Conservation (phyloP, 1,140 invertebrate genomes). For the Hycleus phaleratus region DNA sequence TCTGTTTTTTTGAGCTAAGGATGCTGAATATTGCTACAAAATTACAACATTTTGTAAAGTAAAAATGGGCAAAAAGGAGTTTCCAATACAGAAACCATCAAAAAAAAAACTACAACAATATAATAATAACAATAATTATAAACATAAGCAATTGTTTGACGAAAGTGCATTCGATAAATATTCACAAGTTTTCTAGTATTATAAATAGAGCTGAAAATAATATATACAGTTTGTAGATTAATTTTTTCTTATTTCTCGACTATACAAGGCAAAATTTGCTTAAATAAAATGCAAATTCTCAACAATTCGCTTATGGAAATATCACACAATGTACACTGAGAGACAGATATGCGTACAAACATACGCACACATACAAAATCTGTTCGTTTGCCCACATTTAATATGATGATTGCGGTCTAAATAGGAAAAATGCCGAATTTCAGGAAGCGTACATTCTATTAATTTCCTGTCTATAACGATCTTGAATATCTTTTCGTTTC, state of each 20-base stretch:
- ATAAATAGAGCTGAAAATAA: background rate
- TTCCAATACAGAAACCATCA: conserved; percentile 1
- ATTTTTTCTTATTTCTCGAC: background rate
- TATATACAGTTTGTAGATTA: conserved; percentile 1
- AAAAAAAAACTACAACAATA: too few species aligned
- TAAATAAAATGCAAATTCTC: conserved; percentile 14
- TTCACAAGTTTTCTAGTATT: too few species aligned
- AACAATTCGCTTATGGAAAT: conserved; percentile 16
- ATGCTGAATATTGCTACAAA: conserved; percentile 15
- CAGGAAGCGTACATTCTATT: conserved; percentile 88
- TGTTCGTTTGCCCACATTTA: too few species aligned
- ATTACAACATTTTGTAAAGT: conserved; percentile 23
- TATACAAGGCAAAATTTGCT: conserved; percentile 10
- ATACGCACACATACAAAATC: too few species aligned
- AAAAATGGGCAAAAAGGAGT: background rate
- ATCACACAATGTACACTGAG: conserved; percentile 3
- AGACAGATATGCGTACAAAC: too few species aligned
- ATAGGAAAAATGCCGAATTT: conserved; percentile 37
- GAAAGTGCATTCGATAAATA: conserved; percentile 3
- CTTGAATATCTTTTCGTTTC: conserved; percentile 91
- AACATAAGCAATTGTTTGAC: conserved; percentile 11
- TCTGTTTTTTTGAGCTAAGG: background rate
- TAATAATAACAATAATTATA: background rate
- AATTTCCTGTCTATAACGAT: conserved; percentile 84
- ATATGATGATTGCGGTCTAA: too few species aligned